Evolutionary conservation across 2,888 invertebrate genomes (phyloP), one percentile per base, ranked within the genome.

Genomic region (Dicranocentrus wangi): DNA sequence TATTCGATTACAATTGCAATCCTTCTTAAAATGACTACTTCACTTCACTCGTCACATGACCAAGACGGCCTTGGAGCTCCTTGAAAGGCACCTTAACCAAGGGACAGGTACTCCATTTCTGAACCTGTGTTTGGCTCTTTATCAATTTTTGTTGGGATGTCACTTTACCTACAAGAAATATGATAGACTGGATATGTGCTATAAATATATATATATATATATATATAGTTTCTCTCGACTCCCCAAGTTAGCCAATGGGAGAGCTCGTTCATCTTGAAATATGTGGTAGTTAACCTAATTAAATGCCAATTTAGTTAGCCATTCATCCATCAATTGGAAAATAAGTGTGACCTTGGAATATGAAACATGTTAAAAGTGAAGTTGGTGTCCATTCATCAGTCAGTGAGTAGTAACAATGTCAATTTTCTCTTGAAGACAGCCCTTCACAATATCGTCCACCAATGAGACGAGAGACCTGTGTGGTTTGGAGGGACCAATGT

Each of bases 321-420:
- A 63, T 65, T 63, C 73, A 63, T 63, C 25, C 73, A 73, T 73
- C 73, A 63, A 72, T 71, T 63, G 43, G n/a, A 17, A 70, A 70
- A 70, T 70, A 70, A 27, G 66, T 66, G 25, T n/a, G n/a, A n/a
- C n/a, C n/a, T n/a, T n/a, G n/a, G n/a, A n/a, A n/a, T n/a, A n/a
- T n/a, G n/a, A n/a, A n/a, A n/a, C 47, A 43, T 66, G 47, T 17
- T 1, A 17, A 25, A n/a, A n/a, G n/a, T n/a, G n/a, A n/a, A n/a
- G n/a, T n/a, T n/a, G n/a, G n/a, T n/a, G 32, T 17, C 61, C 28
- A 61, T 61, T 61, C 32, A 61, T 61, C 61, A 61, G 17, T 61
- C 39, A 28, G n/a, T n/a, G n/a, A n/a, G n/a, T n/a, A n/a, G n/a
- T n/a, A n/a, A n/a, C n/a, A n/a, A n/a, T 32, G 32, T 32, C 32